Evolutionary conservation across 2,888 invertebrate genomes (phyloP), one percentile per base, ranked within the genome.

Genomic region (Nowickia ferox): DNA sequence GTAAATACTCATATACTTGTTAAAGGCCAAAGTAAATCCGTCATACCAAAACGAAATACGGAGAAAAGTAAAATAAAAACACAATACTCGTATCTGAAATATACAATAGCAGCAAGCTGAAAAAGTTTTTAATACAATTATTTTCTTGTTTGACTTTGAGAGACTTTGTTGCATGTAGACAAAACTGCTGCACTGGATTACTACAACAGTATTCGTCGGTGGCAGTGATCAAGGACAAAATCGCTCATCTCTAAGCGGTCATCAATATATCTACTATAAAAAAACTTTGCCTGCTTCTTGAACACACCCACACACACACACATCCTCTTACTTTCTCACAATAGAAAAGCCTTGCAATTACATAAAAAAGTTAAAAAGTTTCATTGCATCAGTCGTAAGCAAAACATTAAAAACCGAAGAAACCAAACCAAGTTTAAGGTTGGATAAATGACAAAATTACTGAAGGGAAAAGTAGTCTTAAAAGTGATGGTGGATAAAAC

Each of bases 401-500:
- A 61, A 81, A 72, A 81, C 46, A 68, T 46, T 40, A 68, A 71
- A 82, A 85, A 65, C 65, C 63, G 57, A 65, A 66, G 59, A 85
- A 82, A 71, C 85, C 78, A 76, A 71, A 76, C 53, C 22, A 75
- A 79, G 82, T 82, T 83, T 82, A 79, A 86, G 85, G 75, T 86
- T 86, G 71, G 75, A 76, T 76, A 86, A 86, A 83, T 76, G 71
- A 57, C 59, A 57, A 66, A 75, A 76, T 72, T 30, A 44, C 40
- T 65, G 51, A 57, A 77, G 42, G 65, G 19, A 57, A 46, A 57
- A 44, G 63, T 63, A 17, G 17, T 42, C 15, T 40, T 30, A 17
- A 42, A 69, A 17, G 63, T 79, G 79, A 48, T 82, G 71, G 63
- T 42, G 69, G 6, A 48, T 65, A 51, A 77, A 71, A 72, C 71